Evolutionary conservation across 2,797 vertebrate species (phyloP).

Genomic region (Sarcophilus harrisii): DNA sequence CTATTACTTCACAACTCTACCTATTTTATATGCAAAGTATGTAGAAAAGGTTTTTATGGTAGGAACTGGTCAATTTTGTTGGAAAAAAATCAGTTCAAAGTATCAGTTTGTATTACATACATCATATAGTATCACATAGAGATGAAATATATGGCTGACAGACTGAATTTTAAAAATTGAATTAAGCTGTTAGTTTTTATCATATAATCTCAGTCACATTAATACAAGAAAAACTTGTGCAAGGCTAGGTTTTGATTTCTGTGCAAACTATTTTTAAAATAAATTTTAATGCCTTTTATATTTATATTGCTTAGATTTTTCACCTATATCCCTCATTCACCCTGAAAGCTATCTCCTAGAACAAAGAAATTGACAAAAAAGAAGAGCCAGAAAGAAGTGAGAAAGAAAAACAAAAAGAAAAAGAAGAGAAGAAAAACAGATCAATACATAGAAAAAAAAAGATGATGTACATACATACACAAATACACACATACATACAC

Average conservation of each 20-base stretch:
- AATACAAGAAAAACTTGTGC: conserved; percentile 6
- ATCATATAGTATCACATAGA: not conserved
- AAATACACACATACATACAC: no score
- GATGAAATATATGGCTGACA: conserved; percentile 13
- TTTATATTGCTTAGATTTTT: not conserved
- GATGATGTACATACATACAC: not conserved
- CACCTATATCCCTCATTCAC: not conserved
- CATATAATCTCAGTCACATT: not conserved
- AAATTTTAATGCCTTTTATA: not conserved
- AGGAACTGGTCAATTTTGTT: conserved; percentile 67
- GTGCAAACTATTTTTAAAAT: not conserved
- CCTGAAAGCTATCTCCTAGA: not conserved
- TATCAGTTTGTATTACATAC: conserved; percentile 40
- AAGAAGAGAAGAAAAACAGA: not conserved
- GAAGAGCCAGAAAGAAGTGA: not conserved
- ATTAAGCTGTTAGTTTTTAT: conserved; percentile 45
- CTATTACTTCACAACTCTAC: conserved; percentile 58
- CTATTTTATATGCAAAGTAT: conserved; percentile 74
- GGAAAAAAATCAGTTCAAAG: conserved; percentile 59
- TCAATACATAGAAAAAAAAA: not conserved
- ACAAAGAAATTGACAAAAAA: not conserved
- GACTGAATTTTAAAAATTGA: conserved; percentile 55
- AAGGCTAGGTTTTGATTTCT: not conserved
- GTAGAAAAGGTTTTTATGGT: conserved; percentile 60
- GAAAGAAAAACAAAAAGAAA: no score